Base-by-base conservation (phyloP, 2,888 invertebrate species). In the Deroplatys truncata region DNA sequence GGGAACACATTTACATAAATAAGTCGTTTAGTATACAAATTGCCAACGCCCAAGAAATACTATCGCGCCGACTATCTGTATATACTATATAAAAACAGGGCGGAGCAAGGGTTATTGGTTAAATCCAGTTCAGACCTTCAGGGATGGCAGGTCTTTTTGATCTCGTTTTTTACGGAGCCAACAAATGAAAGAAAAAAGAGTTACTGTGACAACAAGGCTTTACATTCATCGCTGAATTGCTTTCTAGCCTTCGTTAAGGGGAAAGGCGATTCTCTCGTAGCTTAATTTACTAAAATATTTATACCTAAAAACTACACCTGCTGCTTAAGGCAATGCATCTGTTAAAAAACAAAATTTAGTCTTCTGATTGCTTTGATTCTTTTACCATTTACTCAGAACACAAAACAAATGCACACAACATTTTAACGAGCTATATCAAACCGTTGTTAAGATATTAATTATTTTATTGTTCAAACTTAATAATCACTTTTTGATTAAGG, bases 11-110 rank as follows among this genome's bases (percentile, higher is more conserved):
- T 87, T 87, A 87, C 87, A 87, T 87, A 87, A 87, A 87, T 83
- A 87, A 87, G 83, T 83, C 28, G 82, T 87, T 87, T 87, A 87
- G 83, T 82, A 87, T 82, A 87, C 43, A 87, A 87, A 87, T 87
- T 83, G 87, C 31, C 87, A 87, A 87, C 87, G 87, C 87, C 87
- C 87, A 87, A 87, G 49, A 85, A 43, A 85, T 16, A 85, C 49
- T 49, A 49, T 85, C 85, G 28, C 43, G 85, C 56, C 20, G 56
- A 72, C 56, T 72, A 72, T 72, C 56, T 72, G 56, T 72, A 72
- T 72, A 72, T 72, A 20, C 43, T 72, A 72, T 72, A 72, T 43
- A 72, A 72, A 72, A 72, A 72, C 56, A 72, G 56, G 56, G 56
- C 56, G 56, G 56, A 72, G 56, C 15, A 72, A 72, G 56, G 56